Conservation (phyloP, 2,888 invertebrate species). For the Campoletis raptor region DNA sequence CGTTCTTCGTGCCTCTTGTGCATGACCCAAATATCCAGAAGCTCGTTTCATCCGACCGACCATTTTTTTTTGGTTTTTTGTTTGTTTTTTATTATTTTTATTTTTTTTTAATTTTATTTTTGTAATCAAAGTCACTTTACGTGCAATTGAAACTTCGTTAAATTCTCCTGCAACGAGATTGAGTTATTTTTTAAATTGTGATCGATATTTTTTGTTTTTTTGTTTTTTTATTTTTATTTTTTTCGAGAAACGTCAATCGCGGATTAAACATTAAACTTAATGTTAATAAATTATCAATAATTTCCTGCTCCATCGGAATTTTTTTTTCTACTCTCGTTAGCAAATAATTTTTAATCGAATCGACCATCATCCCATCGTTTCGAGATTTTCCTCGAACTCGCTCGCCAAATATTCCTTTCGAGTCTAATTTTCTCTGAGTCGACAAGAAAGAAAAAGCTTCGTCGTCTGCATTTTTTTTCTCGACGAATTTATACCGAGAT, state of each 20-base stretch:
- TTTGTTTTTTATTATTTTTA: too few relatives aligned
- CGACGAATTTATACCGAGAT: neutral
- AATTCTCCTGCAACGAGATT: neutral
- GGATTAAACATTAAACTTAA: neutral
- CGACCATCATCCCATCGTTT: neutral
- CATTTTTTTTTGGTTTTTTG: neutral
- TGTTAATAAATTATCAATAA: neutral
- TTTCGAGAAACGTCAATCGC: neutral
- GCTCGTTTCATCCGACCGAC: conserved; percentile 15
- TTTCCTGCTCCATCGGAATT: too few relatives aligned
- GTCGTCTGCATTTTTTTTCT: neutral
- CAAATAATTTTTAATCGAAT: neutral
- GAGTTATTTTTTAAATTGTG: neutral
- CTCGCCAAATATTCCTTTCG: conserved; percentile 1
- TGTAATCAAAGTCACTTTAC: neutral
- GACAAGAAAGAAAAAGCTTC: neutral
- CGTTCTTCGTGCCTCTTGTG: conserved; percentile 23
- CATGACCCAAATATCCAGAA: conserved; percentile 47
- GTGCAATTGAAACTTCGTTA: neutral
- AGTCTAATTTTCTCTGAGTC: neutral
- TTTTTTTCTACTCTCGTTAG: neutral
- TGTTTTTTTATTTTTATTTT: neutral
- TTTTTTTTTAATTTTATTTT: too few relatives aligned
- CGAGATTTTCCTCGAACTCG: conserved; percentile 3
- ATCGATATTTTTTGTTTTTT: neutral